Percentiles rank a stretch among this genome's conserved stretches.
phyloP scores from a whole-genome alignment of 2,888 invertebrate genomes.

The Apoda limacodes region DNA sequence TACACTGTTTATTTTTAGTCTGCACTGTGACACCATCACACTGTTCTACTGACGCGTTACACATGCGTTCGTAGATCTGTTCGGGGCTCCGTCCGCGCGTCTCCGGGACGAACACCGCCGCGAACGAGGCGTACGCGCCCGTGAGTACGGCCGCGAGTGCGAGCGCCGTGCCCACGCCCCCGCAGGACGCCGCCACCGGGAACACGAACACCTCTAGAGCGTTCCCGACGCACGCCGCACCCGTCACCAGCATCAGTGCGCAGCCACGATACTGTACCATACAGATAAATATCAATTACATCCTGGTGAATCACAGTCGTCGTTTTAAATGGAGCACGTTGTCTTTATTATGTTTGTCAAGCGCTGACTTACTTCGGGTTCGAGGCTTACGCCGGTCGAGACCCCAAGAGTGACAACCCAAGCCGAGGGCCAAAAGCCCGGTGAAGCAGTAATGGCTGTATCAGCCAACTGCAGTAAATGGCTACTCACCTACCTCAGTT shows the following conservation, averaged over 20 bases:
- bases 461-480: too few relatives aligned
- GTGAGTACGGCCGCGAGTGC: slow-evolving; percentile 31
- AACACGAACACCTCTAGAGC: slow-evolving; percentile 34
- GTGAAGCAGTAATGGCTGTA: too few relatives aligned
- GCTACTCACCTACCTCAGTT: too few relatives aligned
- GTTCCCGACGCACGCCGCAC: slow-evolving; percentile 31
- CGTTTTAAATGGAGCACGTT: too few relatives aligned
- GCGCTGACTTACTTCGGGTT: too few relatives aligned
- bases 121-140: slow-evolving; percentile 28
- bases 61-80: slow-evolving; percentile 28
- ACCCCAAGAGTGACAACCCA: too few relatives aligned
- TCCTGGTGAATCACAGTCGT: too few relatives aligned
- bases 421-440: too few relatives aligned
- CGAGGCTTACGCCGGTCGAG: too few relatives aligned
- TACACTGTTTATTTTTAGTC: slow-evolving; percentile 5
- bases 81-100: slow-evolving; percentile 27
- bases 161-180: slow-evolving; percentile 24
- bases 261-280: slow-evolving; percentile 43
- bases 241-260: slow-evolving; percentile 33
- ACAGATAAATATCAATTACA: too few relatives aligned
- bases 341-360: too few relatives aligned
- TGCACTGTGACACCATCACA: slow-evolving; percentile 1
- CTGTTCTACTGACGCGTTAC: slow-evolving; percentile 4
- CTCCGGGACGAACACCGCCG: slow-evolving; percentile 29
- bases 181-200: slow-evolving; percentile 25